Evolutionary conservation across 2,888 invertebrate species (phyloP).

Genomic region (Teleiodes luculella): DNA sequence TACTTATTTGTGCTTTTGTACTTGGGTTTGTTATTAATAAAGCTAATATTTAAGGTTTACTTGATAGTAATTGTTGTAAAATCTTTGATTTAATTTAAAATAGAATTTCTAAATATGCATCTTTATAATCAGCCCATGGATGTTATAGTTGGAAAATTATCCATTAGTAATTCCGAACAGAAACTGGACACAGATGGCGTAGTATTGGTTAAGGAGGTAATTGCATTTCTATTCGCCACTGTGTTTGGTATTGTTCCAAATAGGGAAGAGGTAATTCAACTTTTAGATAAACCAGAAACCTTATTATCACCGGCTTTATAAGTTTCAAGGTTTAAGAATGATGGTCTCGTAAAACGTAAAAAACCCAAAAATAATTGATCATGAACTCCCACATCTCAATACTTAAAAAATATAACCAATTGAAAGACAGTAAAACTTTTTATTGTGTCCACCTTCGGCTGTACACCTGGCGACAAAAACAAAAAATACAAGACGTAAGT

Average conservation of each 20-base stretch:
- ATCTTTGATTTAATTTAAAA: too few relatives aligned
- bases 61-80: too few relatives aligned
- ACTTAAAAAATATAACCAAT: constrained; percentile 11
- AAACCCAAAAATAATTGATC: neutral
- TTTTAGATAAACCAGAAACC: neutral
- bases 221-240: neutral
- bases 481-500: neutral
- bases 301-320: too few relatives aligned
- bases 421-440: constrained; percentile 23
- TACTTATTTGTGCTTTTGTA: too few relatives aligned
- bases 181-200: neutral
- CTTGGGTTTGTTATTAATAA: too few relatives aligned
- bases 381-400: constrained; percentile 2
- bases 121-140: neutral
- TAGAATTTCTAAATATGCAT: too few relatives aligned
- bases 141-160: neutral
- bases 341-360: neutral
- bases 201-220: neutral
- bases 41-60: too few relatives aligned
- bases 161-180: neutral
- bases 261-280: neutral
- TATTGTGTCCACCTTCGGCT: constrained; percentile 11
- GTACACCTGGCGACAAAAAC: neutral
- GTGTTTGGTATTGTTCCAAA: constrained; percentile 5
- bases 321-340: neutral